Conservation (phyloP, 2,113 vertebrate species). For the Pipa parva region DNA sequence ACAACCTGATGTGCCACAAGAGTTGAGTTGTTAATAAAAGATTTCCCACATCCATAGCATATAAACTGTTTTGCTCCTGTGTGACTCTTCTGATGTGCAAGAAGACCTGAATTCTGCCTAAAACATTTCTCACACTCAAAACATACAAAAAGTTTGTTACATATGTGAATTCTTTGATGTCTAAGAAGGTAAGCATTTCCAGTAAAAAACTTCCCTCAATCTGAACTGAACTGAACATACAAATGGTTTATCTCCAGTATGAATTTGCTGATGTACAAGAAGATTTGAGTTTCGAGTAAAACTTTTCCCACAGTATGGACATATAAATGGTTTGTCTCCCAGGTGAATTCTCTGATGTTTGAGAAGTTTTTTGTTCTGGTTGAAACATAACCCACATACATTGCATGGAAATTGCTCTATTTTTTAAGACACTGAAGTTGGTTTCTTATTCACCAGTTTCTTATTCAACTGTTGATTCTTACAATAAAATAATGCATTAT, state of each 20-base stretch:
- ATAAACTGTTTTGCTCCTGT: constrained; percentile 53
- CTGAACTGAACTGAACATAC: too few species aligned
- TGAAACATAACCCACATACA: constrained; percentile 54
- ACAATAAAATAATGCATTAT: too few species aligned
- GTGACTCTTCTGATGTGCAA: constrained; percentile 53
- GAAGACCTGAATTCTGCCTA: constrained; percentile 50
- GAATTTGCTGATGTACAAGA: constrained; percentile 55
- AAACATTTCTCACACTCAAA: constrained; percentile 54
- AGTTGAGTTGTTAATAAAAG: constrained; percentile 13
- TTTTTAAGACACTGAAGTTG: too few species aligned
- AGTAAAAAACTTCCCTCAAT: constrained; percentile 55
- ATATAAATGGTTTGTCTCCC: constrained; percentile 52
- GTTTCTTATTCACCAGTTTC: too few species aligned
- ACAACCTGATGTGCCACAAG: constrained; percentile 12
- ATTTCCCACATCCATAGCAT: constrained; percentile 53
- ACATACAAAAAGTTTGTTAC: constrained; percentile 56
- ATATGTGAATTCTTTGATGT: constrained; percentile 56
- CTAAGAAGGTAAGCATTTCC: constrained; percentile 55
- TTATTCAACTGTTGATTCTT: too few species aligned
- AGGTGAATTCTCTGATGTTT: constrained; percentile 50
- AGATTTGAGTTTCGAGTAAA: constrained; percentile 55
- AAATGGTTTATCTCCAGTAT: constrained; percentile 57
- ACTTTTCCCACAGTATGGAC: constrained; percentile 52
- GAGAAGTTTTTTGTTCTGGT: constrained; percentile 49
- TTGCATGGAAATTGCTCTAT: too few species aligned